Evolutionary conservation across 2,113 vertebrate species (phyloP).

Genomic region (Takifugu bimaculatus): DNA sequence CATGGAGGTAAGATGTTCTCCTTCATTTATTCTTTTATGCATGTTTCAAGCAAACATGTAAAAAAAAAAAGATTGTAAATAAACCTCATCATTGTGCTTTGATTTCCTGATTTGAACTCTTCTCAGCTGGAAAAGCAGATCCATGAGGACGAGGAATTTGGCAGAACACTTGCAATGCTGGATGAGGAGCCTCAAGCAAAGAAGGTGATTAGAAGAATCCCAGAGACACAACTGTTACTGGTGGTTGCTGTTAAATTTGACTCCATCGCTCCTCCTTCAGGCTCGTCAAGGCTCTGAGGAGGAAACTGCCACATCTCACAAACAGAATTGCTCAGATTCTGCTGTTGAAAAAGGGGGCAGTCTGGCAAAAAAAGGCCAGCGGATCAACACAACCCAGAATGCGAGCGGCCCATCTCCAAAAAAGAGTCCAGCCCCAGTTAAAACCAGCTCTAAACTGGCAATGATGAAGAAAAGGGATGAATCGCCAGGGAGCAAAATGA

Average conservation of each 20-base stretch:
- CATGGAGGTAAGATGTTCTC: slow-evolving; percentile 76
- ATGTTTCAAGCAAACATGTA: not conserved
- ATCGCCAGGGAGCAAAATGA: slow-evolving; percentile 34
- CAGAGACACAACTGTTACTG: not conserved
- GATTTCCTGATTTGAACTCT: not conserved
- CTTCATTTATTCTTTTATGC: not conserved
- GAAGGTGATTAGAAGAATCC: slow-evolving; percentile 74
- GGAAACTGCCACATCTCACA: slow-evolving; percentile 47
- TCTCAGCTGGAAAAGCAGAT: slow-evolving; percentile 87
- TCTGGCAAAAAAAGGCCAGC: slow-evolving; percentile 21
- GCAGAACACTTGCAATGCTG: slow-evolving; percentile 87
- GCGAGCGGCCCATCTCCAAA: slow-evolving; percentile 57
- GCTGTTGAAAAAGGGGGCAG: slow-evolving; percentile 40
- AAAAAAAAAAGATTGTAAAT: not conserved
- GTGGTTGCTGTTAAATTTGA: not conserved
- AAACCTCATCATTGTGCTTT: not conserved
- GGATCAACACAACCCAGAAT: slow-evolving; percentile 18
- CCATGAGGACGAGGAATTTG: slow-evolving; percentile 94
- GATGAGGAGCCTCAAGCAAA: slow-evolving; percentile 84
- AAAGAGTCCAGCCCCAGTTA: slow-evolving; percentile 58
- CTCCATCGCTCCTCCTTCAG: slow-evolving; percentile 60
- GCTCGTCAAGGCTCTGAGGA: slow-evolving; percentile 72
- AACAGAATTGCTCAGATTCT: slow-evolving; percentile 55
- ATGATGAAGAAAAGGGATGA: slow-evolving; percentile 77
- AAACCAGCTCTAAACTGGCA: slow-evolving; percentile 80